Base-by-base conservation (phyloP, 2,888 invertebrate species). In the Drosophila yooni region DNA sequence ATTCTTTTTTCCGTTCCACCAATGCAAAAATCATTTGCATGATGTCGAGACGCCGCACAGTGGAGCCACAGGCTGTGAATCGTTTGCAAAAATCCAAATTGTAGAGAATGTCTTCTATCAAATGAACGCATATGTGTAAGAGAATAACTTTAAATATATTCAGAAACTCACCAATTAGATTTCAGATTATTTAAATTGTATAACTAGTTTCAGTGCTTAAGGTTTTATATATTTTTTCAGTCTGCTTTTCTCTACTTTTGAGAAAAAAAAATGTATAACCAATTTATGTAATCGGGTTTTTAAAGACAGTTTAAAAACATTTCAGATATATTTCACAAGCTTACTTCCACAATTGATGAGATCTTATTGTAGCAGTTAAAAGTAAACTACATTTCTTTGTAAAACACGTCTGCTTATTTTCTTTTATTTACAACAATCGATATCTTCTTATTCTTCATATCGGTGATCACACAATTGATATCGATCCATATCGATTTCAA, bases 11-110 rank as follows among this genome's bases (percentile, higher is more conserved):
- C 2, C 29, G 6, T 46, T 34, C 40, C 13, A 5, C 50, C 40
- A 18, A 51, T 65, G 76, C 52, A 40, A 56, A 48, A 67, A 72
- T 61, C 67, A 78, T 74, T 70, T 78, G 74, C 76, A 61, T 76
- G 54, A 74, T 46, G 74, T 31, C 56, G 63, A 29, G n/a, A n/a
- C 29, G 40, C 8, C n/a, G 57, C 40, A 40, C 40, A 40, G 40
- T 40, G 10, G 40, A 57, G 40, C 40, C 57, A 15, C 29, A n/a
- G 54, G 38, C 38, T 13, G 27, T 2, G 8, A 38, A 38, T 8
- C 13, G 13, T 38, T 54, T n/a, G 46, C 25, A 15, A n/a, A 38
- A 38, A 38, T 27, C 8, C 2, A 13, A 38, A 38, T 56, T n/a
- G n/a, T 56, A 1, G 13, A 18, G 25, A 27, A 27, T 27, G 36